phyloP scores from a whole-genome alignment of 2,888 invertebrate species.

The Ischnura elegans region DNA sequence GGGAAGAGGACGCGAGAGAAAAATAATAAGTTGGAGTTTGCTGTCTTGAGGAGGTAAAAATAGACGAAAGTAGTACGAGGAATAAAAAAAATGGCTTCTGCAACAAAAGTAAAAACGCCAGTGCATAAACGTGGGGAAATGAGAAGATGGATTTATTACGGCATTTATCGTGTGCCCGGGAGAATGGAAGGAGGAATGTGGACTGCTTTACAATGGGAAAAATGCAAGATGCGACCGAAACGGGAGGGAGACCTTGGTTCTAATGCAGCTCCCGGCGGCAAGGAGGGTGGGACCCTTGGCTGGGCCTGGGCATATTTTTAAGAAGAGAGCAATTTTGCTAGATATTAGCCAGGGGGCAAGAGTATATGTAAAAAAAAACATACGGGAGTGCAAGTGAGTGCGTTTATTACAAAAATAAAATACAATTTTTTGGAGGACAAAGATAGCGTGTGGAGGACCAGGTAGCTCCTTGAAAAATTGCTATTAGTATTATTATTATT shows the following conservation, averaged over 20 bases:
- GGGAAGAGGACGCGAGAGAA: too few species aligned
- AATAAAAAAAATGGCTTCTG: background rate
- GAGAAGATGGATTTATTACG: slow-evolving; percentile 42
- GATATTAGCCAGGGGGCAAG: slow-evolving; percentile 34
- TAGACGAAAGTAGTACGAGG: background rate
- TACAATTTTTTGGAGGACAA: background rate
- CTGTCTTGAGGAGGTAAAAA: too few species aligned
- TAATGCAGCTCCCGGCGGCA: slow-evolving; percentile 45
- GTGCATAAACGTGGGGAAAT: background rate
- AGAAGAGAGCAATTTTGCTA: background rate
- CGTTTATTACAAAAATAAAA: background rate
- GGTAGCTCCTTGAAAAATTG: background rate
- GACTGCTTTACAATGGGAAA: slow-evolving; percentile 45
- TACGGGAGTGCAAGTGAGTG: background rate
- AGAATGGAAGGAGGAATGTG: background rate
- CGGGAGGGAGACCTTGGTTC: slow-evolving; percentile 42
- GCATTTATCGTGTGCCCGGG: slow-evolving; percentile 30
- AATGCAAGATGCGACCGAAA: slow-evolving; percentile 61
- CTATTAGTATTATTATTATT: too few species aligned
- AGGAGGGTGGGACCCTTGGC: background rate
- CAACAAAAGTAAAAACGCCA: background rate
- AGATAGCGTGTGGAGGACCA: slow-evolving; percentile 36
- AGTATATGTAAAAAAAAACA: background rate
- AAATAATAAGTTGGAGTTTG: too few species aligned
- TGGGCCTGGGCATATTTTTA: background rate